Base-by-base conservation (phyloP, 1,140 invertebrate species). In the Conus betulinus region DNA sequence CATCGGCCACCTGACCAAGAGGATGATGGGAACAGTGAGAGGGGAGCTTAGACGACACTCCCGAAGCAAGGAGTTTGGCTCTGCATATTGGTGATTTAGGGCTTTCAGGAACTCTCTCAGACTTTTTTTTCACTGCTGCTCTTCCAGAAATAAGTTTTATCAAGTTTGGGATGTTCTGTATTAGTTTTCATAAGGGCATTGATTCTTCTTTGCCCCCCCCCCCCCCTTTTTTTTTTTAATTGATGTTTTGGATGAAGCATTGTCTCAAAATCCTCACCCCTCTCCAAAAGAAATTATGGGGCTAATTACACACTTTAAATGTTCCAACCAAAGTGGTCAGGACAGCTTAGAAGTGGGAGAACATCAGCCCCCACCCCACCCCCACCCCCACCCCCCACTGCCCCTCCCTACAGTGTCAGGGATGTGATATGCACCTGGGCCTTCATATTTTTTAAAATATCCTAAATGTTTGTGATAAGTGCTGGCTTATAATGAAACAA, bases 21-120 rank as follows among this genome's bases (percentile, higher is more conserved):
- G 91, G 85, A 93, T 94, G 93, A 90, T 93, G 82, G 88, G 90
- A 39, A 93, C 91, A n/a, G 91, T 93, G 5, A 89, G 87, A 71
- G 87, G 90, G 23, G 93, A 93, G 76, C 90, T 94, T 8, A 57
- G 60, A 25, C 88, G 57, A 13, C 87, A 88, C 10, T 88, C 89
- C 60, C 81, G 89, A 11, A 91, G 83, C 52, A 90, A 89, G 89
- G 92, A 94, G 5, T 93, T 93, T 85, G 92, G 93, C 5, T 93
- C 92, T 5, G 92, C 92, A 8, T 87, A 91, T 15, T 93, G 93
- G 93, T 93, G 91, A 92, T 79, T 15, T 1, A 81, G 60, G 39
- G 8, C 5, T 2, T 51, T n/a, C 11, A 55, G 17, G 13, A 11
- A 23, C 17, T 71, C 6, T 7, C 17, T 71, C 6, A 20, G 23